phyloP scores from a whole-genome alignment of 2,888 invertebrate species.

The Vandiemenella viatica region DNA sequence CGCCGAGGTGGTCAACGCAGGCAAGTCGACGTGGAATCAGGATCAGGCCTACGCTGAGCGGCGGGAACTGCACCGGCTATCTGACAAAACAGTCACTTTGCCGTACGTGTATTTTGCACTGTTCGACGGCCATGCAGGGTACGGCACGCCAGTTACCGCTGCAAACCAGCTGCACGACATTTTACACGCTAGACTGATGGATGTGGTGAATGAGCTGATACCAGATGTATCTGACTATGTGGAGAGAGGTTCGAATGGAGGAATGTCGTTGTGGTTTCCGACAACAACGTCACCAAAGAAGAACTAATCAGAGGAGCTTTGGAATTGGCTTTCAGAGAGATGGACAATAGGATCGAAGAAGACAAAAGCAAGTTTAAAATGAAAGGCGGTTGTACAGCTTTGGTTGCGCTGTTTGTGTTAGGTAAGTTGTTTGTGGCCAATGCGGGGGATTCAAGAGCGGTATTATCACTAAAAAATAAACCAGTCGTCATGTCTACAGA shows the following conservation, averaged over 20 bases:
- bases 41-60: slow-evolving; percentile 45
- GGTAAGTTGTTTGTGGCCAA: slow-evolving; percentile 66
- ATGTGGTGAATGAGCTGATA: no score
- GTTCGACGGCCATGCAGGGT: slow-evolving; percentile 78
- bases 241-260: no score
- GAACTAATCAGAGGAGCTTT: no score
- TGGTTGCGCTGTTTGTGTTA: slow-evolving; percentile 57
- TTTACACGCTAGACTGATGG: slow-evolving; percentile 54
- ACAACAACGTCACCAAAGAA: no score
- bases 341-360: slow-evolving; percentile 57
- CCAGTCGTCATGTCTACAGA: slow-evolving; percentile 42
- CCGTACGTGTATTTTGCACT: slow-evolving; percentile 63
- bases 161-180: slow-evolving; percentile 62
- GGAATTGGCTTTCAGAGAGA: no score
- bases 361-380: slow-evolving; percentile 49
- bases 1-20: no score
- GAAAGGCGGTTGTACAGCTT: slow-evolving; percentile 65
- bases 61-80: no score
- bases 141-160: slow-evolving; percentile 62
- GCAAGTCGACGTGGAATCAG: slow-evolving; percentile 62
- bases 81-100: no score
- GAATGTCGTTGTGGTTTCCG: no score
- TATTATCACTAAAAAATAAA: slow-evolving; percentile 34
- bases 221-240: no score
- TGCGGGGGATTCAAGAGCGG: slow-evolving; percentile 65